Base-by-base conservation (phyloP, 2,113 vertebrate species). In the Gavia stellata region DNA sequence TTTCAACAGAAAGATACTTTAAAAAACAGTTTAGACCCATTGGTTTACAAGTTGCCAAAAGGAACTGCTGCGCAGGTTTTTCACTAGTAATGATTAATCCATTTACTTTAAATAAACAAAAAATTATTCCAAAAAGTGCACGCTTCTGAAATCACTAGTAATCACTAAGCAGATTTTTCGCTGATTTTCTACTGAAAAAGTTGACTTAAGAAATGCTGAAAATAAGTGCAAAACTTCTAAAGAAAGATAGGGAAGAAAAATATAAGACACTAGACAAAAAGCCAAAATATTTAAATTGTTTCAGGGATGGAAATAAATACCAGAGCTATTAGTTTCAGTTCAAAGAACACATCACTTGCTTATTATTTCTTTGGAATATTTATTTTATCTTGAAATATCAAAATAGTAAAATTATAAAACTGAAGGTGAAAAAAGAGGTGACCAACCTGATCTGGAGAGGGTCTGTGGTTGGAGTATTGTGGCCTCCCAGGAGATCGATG, bases 371-470 rank as follows among this genome's bases (percentile, higher is more conserved):
- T 91, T 68, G 53, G 68, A 96, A 92, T 81, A 94, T 89, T 97
- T 97, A 91, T 97, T 97, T 97, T 96, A 95, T 82, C 81, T 86
- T 96, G 85, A 96, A 96, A 93, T 88, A 95, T 66, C 74, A 81
- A 91, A 91, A 91, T 26, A 79, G 61, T 36, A 81, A 94, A 90
- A 90, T 85, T 79, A 49, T 21, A 75, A 90, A 90, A 88, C 29
- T 53, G 58, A 93, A 94, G 84, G 77, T 86, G 79, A 86, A 91
- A 55, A 42, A 91, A 42, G 25, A 90, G 25, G 68, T 49, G 72
- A 97, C 96, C 97, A 88, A 99, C 99, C 99, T 99, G 99, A 96
- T 99, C 99, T 90, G 99, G 98, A 95, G 99, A 98, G 91, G 99
- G 98, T 94, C 99, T 98, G 97, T 99, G 99, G 98, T 99, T 99